Evolutionary conservation across 92 coral and sea anemone species (phyloP), one percentile per base, ranked within the genome.

Genomic region (Actinernus sp.): DNA sequence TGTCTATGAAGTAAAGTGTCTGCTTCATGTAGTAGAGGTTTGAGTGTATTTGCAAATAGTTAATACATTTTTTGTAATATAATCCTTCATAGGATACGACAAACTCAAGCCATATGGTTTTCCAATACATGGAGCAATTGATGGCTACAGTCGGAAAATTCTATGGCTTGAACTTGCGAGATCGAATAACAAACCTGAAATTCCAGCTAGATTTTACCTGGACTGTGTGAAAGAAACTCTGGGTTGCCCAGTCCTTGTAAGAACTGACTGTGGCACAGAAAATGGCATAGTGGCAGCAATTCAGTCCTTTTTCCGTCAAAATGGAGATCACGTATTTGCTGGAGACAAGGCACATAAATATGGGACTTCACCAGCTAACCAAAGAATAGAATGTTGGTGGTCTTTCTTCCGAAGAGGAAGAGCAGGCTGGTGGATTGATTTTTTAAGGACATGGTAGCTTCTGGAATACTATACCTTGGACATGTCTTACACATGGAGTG

Each of bases 341-440:
- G 88, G 81, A 24, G 82, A 64, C 2, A 73, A 73, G 41, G 62
- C 82, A 26, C 88, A 82, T 27, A 56, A 33, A 25, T 73, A 73
- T 46, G 70, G 76, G 5, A 44, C 51, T n/a, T 71, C 81, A 29
- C 81, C 81, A n/a, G 56, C 55, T 18, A 81, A 81, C 58, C 87
- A 81, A 31, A 26, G 75, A 14, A 71, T 81, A 32, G 87, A 81
- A 26, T 12, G 68, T 28, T 81, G 76, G 84, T 77, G 76, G 84
- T 66, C 84, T 27, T 58, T 56, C 56, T 54, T 65, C 27, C 47
- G 76, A 11, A 64, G 82, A 62, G 71, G 55, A 30, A 41, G 63
- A 23, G 56, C 75, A 10, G 57, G 54, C 2, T 81, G 81, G 81
- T 72, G 81, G 81, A 81, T 81, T 31, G 61, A 64, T 61, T 32